Conservation (phyloP, 1,140 invertebrate genomes). For the Drosophila ironensis region DNA sequence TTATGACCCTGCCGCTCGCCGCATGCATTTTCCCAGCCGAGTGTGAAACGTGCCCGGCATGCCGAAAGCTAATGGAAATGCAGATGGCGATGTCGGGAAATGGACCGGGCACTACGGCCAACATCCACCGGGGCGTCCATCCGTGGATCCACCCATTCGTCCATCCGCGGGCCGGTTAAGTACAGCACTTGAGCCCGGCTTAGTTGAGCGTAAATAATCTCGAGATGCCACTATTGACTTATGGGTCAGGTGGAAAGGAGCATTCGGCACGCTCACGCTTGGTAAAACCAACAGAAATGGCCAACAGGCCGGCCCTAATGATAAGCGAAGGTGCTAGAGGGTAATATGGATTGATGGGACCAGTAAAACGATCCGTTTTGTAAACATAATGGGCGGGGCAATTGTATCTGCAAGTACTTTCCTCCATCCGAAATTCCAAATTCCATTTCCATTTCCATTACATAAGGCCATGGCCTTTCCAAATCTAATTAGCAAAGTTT, state of each 20-base stretch:
- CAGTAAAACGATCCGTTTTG: constrained; percentile 1
- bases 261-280: constrained; percentile 15
- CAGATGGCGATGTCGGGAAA: background rate
- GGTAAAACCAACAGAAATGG: constrained; percentile 2
- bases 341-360: constrained; percentile 21
- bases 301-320: constrained; percentile 11
- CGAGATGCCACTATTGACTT: constrained; percentile 7
- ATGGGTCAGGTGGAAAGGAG: constrained; percentile 31
- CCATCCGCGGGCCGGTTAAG: constrained; percentile 10
- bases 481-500: constrained; percentile 46
- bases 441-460: too few relatives aligned
- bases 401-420: too few relatives aligned
- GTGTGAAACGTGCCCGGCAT: constrained; percentile 71
- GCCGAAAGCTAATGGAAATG: constrained; percentile 40
- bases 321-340: constrained; percentile 6
- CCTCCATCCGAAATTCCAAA: too few relatives aligned
- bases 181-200: constrained; percentile 47
- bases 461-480: background rate
- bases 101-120: constrained; percentile 20
- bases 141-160: constrained; percentile 15
- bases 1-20: constrained; percentile 55
- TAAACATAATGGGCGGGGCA: background rate
- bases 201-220: constrained; percentile 54
- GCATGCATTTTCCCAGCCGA: constrained; percentile 44
- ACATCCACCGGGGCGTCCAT: background rate